These are phyloP conservation scores for Saimiri boliviensis DNA, from an alignment of 2,113 vertebrate species.

Conservation along the genomic window DNA sequence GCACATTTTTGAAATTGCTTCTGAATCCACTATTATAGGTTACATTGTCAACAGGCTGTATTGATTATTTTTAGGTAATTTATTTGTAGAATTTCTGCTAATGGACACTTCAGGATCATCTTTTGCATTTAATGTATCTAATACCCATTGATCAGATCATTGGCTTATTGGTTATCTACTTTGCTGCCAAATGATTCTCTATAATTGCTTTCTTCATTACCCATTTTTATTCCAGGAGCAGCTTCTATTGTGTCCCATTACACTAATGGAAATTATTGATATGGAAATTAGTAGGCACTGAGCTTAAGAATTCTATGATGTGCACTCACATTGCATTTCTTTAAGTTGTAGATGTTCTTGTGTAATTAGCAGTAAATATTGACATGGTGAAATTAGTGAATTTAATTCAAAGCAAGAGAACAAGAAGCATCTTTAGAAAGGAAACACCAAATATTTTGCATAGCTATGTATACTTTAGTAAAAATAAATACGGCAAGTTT, in stretches of 20 bases:
- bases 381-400: slow-evolving; percentile 62
- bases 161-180: slow-evolving; percentile 78
- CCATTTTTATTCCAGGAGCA: slow-evolving; percentile 71
- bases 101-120: slow-evolving; percentile 63
- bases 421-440: slow-evolving; percentile 55
- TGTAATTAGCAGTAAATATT: slow-evolving; percentile 79
- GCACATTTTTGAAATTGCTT: slow-evolving; percentile 60
- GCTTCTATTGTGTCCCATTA: slow-evolving; percentile 71
- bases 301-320: slow-evolving; percentile 16
- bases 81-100: slow-evolving; percentile 73
- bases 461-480: not conserved
- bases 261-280: slow-evolving; percentile 78
- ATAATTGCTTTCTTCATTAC: slow-evolving; percentile 63
- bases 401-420: slow-evolving; percentile 70
- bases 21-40: not conserved
- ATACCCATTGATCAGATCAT: slow-evolving; percentile 73
- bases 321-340: slow-evolving; percentile 67
- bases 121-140: slow-evolving; percentile 57
- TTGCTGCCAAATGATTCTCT: slow-evolving; percentile 65
- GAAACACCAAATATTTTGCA: slow-evolving; percentile 46
- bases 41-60: slow-evolving; percentile 44
- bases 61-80: slow-evolving; percentile 71
- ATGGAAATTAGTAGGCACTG: slow-evolving; percentile 71
- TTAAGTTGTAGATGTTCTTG: slow-evolving; percentile 50
- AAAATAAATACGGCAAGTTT: slow-evolving; percentile 1